Base-by-base conservation (phyloP, 2,113 vertebrate genomes). In the Salvelinus namaycush region DNA sequence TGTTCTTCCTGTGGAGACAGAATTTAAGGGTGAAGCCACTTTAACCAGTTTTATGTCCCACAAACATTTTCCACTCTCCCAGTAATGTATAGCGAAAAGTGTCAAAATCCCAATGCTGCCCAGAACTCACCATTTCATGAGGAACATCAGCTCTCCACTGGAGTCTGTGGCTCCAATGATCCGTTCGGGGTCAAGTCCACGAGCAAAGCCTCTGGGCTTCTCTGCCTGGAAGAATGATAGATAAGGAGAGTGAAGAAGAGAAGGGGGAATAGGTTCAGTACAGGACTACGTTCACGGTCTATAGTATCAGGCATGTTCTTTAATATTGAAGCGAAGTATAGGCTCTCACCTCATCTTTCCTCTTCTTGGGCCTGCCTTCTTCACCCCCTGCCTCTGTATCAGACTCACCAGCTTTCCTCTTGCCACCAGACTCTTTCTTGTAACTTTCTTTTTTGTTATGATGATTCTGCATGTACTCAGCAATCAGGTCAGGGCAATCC, bases 71-170 rank as follows among this genome's bases (percentile, higher is more conserved):
- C 5, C 31, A 12, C 39, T 12, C 39, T 44, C 39, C 39, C 39
- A 12, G 39, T 44, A 44, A 9, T 2, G 2, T 11, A 44, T 44
- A 44, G 39, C 39, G 9, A 3, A 44, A 44, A 11, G 9, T 12
- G 39, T 44, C 2, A 44, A 44, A 22, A 7, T 22, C n/a, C 13
- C 59, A 62, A 22, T 16, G 59, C 20, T 22, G 59, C 26, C 16
- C 34, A 39, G 39, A 72, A 88, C 90, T 13, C 87, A 98, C 97
- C 97, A 99, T 87, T 99, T 99, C 97, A 99, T 99, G 59, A 99
- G 95, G 91, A 99, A 99, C 97, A 99, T 99, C 62, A 99, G 95
- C 85, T 99, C 97, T 88, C 97, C 97, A 14, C 97, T 99, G 67
- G 93, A 94, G 75, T 99, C 97, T 0, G 97, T 99, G 13, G 97